Percentiles rank a stretch among this genome's conserved stretches.
phyloP scores from a whole-genome alignment of 2,888 invertebrate genomes.

The Lithophane leautieri region DNA sequence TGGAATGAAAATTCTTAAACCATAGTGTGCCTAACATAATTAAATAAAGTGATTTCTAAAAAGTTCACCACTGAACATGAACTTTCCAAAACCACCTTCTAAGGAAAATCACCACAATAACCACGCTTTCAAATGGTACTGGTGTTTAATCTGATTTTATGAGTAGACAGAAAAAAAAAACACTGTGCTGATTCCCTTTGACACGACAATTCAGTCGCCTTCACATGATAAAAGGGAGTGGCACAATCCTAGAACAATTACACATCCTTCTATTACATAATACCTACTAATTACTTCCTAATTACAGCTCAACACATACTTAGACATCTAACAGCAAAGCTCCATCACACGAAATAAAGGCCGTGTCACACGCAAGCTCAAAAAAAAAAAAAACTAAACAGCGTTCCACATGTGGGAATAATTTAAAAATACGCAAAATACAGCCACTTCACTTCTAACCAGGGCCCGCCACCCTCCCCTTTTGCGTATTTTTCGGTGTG shows the following conservation, averaged over 20 bases:
- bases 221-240: slow-evolving; percentile 39
- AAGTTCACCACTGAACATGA: too few relatives aligned
- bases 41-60: too few relatives aligned
- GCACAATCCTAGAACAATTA: slow-evolving; percentile 27
- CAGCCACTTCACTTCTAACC: slow-evolving; percentile 89
- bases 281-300: slow-evolving; percentile 30
- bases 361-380: slow-evolving; percentile 68
- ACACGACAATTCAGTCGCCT: neutral
- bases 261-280: slow-evolving; percentile 31
- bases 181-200: neutral
- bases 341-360: slow-evolving; percentile 38
- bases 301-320: slow-evolving; percentile 18
- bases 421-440: slow-evolving; percentile 91
- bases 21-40: too few relatives aligned
- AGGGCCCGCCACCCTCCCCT: slow-evolving; percentile 77
- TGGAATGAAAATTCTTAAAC: too few relatives aligned
- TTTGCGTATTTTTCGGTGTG: slow-evolving; percentile 91
- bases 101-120: too few relatives aligned
- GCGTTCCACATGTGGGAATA: slow-evolving; percentile 85
- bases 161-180: neutral
- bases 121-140: too few relatives aligned
- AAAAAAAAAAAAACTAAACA: slow-evolving; percentile 83
- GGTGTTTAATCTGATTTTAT: neutral
- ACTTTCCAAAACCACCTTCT: too few relatives aligned
- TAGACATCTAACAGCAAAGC: slow-evolving; percentile 9